phyloP scores from a whole-genome alignment of 2,113 vertebrate genomes.

The Noturus placidus region DNA sequence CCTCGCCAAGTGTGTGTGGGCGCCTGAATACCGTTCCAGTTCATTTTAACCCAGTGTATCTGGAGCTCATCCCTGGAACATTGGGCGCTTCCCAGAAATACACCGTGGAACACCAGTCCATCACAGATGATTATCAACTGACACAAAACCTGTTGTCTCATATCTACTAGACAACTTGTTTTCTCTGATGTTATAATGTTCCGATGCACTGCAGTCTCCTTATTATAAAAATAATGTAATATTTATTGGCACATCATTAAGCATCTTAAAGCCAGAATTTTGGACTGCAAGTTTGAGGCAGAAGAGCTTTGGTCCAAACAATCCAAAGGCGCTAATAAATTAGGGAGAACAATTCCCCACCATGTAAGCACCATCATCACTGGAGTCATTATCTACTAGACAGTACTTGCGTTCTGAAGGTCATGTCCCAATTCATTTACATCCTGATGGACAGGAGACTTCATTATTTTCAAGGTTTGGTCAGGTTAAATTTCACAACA shows the following conservation, averaged over 20 bases:
- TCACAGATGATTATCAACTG: background rate
- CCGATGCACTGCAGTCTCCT: background rate
- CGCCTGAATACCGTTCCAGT: background rate
- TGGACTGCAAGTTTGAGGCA: background rate
- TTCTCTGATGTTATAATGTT: background rate
- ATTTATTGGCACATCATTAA: background rate
- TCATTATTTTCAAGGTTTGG: background rate
- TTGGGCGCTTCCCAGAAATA: background rate
- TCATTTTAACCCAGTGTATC: background rate
- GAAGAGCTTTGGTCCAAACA: background rate
- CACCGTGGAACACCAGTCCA: background rate
- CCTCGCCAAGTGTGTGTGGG: background rate
- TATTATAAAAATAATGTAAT: background rate
- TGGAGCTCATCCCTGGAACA: background rate
- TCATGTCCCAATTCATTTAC: background rate
- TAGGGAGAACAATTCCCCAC: background rate
- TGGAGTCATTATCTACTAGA: background rate
- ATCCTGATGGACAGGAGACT: background rate
- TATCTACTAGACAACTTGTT: background rate
- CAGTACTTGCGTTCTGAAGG: background rate
- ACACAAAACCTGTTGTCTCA: background rate
- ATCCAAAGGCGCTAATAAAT: slow-evolving; percentile 12
- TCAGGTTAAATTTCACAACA: background rate
- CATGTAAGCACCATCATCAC: background rate
- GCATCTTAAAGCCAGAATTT: slow-evolving; percentile 14